These are phyloP conservation scores for Diadromus collaris DNA, from an alignment of 2,888 invertebrate species.

Conservation along the genomic window DNA sequence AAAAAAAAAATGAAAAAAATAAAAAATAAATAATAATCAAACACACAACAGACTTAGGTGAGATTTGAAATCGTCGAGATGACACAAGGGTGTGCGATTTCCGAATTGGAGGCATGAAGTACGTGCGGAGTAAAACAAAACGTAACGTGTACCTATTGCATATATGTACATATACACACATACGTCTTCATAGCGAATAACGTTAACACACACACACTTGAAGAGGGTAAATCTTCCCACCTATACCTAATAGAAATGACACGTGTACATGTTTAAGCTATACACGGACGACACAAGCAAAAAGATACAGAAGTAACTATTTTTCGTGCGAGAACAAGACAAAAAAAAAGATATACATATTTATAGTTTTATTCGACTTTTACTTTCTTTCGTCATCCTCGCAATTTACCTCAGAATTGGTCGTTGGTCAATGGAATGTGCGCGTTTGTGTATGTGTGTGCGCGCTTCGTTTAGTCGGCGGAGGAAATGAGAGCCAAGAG, in stretches of 20 bases:
- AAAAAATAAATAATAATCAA: neutral
- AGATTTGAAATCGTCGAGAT: slow-evolving; percentile 19
- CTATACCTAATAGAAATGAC: slow-evolving; percentile 49
- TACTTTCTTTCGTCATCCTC: slow-evolving; percentile 54
- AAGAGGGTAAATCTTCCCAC: slow-evolving; percentile 41
- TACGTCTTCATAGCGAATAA: slow-evolving; percentile 66
- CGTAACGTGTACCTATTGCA: slow-evolving; percentile 50
- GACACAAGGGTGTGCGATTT: slow-evolving; percentile 3
- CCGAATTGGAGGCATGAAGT: slow-evolving; percentile 18
- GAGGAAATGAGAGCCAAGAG: slow-evolving; percentile 15
- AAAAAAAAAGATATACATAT: slow-evolving; percentile 61
- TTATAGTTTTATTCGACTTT: slow-evolving; percentile 63
- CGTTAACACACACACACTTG: slow-evolving; percentile 51
- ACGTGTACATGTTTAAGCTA: slow-evolving; percentile 54
- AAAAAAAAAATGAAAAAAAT: slow-evolving; percentile 6
- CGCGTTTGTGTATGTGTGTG: slow-evolving; percentile 9
- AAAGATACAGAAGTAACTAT: slow-evolving; percentile 62
- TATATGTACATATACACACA: slow-evolving; percentile 56
- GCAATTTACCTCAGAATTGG: slow-evolving; percentile 33
- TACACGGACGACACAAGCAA: slow-evolving; percentile 52
- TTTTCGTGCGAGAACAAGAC: slow-evolving; percentile 62
- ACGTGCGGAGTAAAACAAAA: slow-evolving; percentile 45
- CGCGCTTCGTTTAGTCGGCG: slow-evolving; percentile 17
- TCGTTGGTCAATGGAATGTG: neutral
- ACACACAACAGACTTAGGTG: slow-evolving; percentile 19